Evolutionary conservation across 2,888 invertebrate species (phyloP).

Genomic region (Melanostoma scalare): DNA sequence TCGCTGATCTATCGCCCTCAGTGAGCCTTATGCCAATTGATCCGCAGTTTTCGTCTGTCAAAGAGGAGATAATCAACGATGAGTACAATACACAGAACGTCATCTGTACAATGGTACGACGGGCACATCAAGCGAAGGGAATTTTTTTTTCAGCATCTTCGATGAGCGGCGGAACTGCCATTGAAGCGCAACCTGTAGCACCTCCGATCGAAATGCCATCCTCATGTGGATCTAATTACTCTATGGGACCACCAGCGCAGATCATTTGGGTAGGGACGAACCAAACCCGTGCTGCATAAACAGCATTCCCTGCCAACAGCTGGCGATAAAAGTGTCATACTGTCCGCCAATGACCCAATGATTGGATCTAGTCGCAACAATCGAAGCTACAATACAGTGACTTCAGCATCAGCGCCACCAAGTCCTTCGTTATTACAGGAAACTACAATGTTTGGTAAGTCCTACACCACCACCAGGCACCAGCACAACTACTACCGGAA

Average conservation of each 20-base stretch:
- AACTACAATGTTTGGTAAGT: slow-evolving; percentile 58
- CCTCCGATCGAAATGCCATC: too few relatives aligned
- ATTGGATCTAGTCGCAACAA: slow-evolving; percentile 78
- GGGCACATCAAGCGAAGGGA: too few relatives aligned
- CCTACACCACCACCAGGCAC: slow-evolving; percentile 66
- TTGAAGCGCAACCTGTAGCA: too few relatives aligned
- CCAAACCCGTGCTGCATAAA: slow-evolving; percentile 82
- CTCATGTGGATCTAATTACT: too few relatives aligned
- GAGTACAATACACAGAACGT: slow-evolving; percentile 79
- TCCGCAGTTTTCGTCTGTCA: slow-evolving; percentile 65
- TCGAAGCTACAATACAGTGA: slow-evolving; percentile 77
- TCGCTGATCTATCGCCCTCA: too few relatives aligned
- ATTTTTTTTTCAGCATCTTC: too few relatives aligned
- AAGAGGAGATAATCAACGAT: slow-evolving; percentile 78
- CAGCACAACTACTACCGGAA: too few relatives aligned
- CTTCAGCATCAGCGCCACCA: slow-evolving; percentile 85
- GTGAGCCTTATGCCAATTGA: slow-evolving; percentile 68
- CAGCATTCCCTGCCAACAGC: slow-evolving; percentile 78
- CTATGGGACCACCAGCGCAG: too few relatives aligned
- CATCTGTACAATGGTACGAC: too few relatives aligned
- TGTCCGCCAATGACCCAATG: slow-evolving; percentile 78
- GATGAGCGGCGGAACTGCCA: too few relatives aligned
- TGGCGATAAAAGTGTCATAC: slow-evolving; percentile 59
- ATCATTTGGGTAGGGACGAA: slow-evolving; percentile 85
- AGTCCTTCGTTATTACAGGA: slow-evolving; percentile 83